Base-by-base conservation (phyloP, 2,113 vertebrate species). In the Oplegnathus fasciatus region DNA sequence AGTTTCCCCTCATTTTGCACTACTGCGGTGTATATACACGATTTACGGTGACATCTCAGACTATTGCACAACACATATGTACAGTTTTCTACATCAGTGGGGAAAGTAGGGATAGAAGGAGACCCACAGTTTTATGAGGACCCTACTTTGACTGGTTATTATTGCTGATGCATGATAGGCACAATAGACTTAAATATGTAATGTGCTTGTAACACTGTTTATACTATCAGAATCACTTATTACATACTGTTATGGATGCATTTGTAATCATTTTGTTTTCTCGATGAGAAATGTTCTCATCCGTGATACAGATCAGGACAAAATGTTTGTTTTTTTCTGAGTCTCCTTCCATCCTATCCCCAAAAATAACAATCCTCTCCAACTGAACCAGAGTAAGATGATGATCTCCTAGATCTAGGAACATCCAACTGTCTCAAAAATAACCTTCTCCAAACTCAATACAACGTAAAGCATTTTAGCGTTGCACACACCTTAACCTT, bases 161-260 rank as follows among this genome's bases (percentile, higher is more conserved):
- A 92, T 93, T 92, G 92, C 90, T 91, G 85, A 91, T 90, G 89
- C 71, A 85, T 91, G 83, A 88, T 74, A 93, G 83, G 86, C 79
- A 90, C 88, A 84, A 69, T 89, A 65, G 91, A 88, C 52, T 0
- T 57, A 61, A 78, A 83, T 57, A 83, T 78, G 79, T 48, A 67
- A 88, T 86, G 80, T 92, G 80, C 62, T 91, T 81, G 32, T 86
- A 91, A 93, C 80, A 92, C 90, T 89, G 86, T 82, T 85, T 46
- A 80, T 40, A 66, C 79, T 78, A 71, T 68, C 61, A 26, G 32
- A 80, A 68, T 75, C 40, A 80, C 64, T 57, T 42, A 18, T 62
- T 86, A 87, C 40, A 90, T 86, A 88, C 80, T 87, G 75, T 61
- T 81, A 69, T 40, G 46, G 83, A 89, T 69, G 71, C 1, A 30